These are phyloP conservation scores for Gallinago stenura DNA, from an alignment of 2,797 vertebrate species.

Conservation along the genomic window DNA sequence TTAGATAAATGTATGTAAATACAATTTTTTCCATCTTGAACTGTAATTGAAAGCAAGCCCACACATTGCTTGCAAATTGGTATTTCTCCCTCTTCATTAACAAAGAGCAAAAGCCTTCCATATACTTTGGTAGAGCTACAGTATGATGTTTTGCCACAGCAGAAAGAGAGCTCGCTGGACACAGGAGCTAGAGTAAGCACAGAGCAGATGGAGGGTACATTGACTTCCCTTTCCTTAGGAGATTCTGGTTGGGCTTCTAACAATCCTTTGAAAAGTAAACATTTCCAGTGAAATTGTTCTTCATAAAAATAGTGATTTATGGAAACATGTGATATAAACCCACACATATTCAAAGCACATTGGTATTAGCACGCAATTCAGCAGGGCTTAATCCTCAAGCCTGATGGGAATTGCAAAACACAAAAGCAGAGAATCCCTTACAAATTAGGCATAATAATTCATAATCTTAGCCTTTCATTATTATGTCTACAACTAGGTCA, in stretches of 20 bases:
- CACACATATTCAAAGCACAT: slow-evolving; percentile 42
- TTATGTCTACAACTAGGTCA: slow-evolving; percentile 63
- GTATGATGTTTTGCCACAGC: not conserved
- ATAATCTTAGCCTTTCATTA: slow-evolving; percentile 50
- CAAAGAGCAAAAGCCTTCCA: not conserved
- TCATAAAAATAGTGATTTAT: slow-evolving; percentile 34
- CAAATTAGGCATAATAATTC: slow-evolving; percentile 68
- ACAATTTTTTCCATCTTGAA: not conserved
- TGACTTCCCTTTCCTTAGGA: fast-evolving
- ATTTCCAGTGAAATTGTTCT: slow-evolving; percentile 38
- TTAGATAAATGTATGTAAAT: not conserved
- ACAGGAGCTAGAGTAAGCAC: not conserved
- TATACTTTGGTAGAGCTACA: not conserved
- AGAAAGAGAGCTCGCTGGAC: not conserved
- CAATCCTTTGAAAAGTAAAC: slow-evolving; percentile 17
- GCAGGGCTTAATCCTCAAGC: slow-evolving; percentile 36
- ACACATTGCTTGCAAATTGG: fast-evolving
- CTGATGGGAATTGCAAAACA: slow-evolving; percentile 55
- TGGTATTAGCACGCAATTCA: slow-evolving; percentile 45
- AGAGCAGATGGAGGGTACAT: not conserved
- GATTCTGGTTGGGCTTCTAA: not conserved
- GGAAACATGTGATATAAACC: slow-evolving; percentile 29
- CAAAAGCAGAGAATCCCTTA: slow-evolving; percentile 64
- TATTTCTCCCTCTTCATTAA: not conserved
- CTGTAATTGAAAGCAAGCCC: not conserved